Base-by-base conservation (phyloP, 2,797 vertebrate species). In the Dendrocincla tyrannina region DNA sequence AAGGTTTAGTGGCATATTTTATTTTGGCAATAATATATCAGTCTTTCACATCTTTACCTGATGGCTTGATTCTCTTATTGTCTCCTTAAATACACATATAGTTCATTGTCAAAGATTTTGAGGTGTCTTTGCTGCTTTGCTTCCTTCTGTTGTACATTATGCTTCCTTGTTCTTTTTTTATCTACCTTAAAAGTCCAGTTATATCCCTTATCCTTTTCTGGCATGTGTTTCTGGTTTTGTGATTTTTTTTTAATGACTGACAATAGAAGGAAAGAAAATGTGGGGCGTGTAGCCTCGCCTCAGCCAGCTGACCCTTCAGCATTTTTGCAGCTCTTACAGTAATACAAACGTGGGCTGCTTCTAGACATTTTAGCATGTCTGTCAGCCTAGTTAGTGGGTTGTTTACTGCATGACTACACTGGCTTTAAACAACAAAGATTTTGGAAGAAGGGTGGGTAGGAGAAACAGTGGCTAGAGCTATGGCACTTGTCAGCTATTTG, bases 191-290 rank as follows among this genome's bases (percentile, higher is more conserved):
- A 83, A 86, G 72, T 80, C 74, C 62, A 17, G 20, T 92, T 92
- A 59, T 79, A 94, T 95, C 87, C 89, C 85, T 84, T 91, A 66
- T 62, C 83, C 91, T 93, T 60, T 56, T 70, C 91, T 94, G 85
- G 67, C 88, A 80, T 67, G 25, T 64, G 63, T 88, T 95, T 91
- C 85, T 97, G 92, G 30, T 63, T 76, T 91, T 93, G 64, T 89
- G 53, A 53, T 67, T 91, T 76, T 56, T 91, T 87, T 91, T 70
- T 15, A 81, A 73, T 58, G 52, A 33, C 59, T 93, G 58, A 96
- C 92, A 96, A 95, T 88, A 82, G 94, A 87, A 97, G 93, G 95
- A 96, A 97, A 96, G 93, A 94, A 95, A 93, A 85, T 42, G 30
- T 13, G 76, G 50, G 82, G 72, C 0, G n/a, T 89, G 80, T 76